Evolutionary conservation across 2,888 invertebrate genomes (phyloP).

Genomic region (Melangyna quadrimaculata): DNA sequence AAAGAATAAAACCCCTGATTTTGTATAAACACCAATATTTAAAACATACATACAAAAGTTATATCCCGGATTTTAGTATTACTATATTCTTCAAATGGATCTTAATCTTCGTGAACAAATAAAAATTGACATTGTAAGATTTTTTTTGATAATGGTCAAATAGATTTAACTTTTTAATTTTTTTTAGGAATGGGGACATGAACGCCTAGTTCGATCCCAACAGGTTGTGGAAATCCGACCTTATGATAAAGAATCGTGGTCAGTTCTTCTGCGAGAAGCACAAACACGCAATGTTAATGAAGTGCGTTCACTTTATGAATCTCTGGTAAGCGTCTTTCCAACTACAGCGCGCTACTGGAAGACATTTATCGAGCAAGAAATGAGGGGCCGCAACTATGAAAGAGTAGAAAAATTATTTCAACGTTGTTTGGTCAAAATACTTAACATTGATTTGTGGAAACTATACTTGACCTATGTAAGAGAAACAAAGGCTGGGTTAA

Average conservation of each 20-base stretch:
- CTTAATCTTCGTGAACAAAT: slow-evolving; percentile 79
- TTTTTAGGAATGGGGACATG: slow-evolving; percentile 92
- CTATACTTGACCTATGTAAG: slow-evolving; percentile 98
- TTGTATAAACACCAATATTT: too few species aligned
- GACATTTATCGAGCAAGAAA: slow-evolving; percentile 98
- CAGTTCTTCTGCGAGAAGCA: slow-evolving; percentile 95
- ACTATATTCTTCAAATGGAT: slow-evolving; percentile 74
- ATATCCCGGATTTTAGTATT: too few species aligned
- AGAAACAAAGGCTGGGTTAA: slow-evolving; percentile 96
- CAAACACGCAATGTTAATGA: slow-evolving; percentile 93
- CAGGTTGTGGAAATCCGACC: slow-evolving; percentile 92
- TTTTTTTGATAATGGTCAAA: not conserved
- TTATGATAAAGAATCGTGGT: slow-evolving; percentile 99
- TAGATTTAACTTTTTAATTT: not conserved
- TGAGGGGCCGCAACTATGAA: slow-evolving; percentile 98
- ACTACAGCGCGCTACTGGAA: slow-evolving; percentile 99
- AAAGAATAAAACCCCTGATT: too few species aligned
- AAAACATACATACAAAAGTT: too few species aligned
- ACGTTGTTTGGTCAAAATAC: slow-evolving; percentile 97
- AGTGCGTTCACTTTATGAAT: slow-evolving; percentile 95
- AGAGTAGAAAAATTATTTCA: slow-evolving; percentile 99
- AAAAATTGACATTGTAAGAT: slow-evolving; percentile 81
- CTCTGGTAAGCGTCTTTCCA: slow-evolving; percentile 95
- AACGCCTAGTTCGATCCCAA: slow-evolving; percentile 90
- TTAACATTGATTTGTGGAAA: slow-evolving; percentile 99